Conservation (phyloP, 1,140 invertebrate genomes). For the Drosophila murphyi region DNA sequence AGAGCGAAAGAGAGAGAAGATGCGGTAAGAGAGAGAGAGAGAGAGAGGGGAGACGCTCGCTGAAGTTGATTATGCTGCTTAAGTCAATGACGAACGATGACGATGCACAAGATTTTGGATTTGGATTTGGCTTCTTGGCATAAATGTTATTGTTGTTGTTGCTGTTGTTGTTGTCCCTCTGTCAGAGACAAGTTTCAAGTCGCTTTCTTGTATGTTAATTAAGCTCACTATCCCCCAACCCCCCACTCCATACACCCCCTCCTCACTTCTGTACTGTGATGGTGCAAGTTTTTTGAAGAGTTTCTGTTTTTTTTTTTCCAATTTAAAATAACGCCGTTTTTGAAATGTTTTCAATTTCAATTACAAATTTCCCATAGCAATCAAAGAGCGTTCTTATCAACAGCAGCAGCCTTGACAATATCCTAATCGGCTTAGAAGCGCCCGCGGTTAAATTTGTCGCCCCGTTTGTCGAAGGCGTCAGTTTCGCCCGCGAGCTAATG, state of each 20-base stretch:
- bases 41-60: slow-evolving; percentile 30
- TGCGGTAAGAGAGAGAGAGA: not conserved
- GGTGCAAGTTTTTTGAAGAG: slow-evolving; percentile 44
- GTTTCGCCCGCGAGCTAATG: slow-evolving; percentile 44
- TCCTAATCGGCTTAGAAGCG: slow-evolving; percentile 66
- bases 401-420: slow-evolving; percentile 5
- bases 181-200: slow-evolving; percentile 80
- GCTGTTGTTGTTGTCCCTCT: slow-evolving; percentile 36
- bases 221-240: slow-evolving; percentile 26
- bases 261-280: slow-evolving; percentile 25
- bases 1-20: not conserved
- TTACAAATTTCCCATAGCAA: slow-evolving; percentile 4
- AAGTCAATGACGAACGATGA: slow-evolving; percentile 77
- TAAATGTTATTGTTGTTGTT: slow-evolving; percentile 22
- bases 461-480: slow-evolving; percentile 56
- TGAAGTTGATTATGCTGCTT: slow-evolving; percentile 82
- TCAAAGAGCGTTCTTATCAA: slow-evolving; percentile 20
- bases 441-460: slow-evolving; percentile 62
- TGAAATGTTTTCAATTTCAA: slow-evolving; percentile 1
- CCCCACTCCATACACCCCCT: not conserved
- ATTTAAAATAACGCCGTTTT: slow-evolving; percentile 45
- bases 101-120: slow-evolving; percentile 72
- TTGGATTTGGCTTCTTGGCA: slow-evolving; percentile 43
- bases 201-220: slow-evolving; percentile 78
- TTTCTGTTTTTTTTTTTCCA: slow-evolving; percentile 33